phyloP scores from a whole-genome alignment of 2,797 vertebrate species.

The Xerus rutilus region DNA sequence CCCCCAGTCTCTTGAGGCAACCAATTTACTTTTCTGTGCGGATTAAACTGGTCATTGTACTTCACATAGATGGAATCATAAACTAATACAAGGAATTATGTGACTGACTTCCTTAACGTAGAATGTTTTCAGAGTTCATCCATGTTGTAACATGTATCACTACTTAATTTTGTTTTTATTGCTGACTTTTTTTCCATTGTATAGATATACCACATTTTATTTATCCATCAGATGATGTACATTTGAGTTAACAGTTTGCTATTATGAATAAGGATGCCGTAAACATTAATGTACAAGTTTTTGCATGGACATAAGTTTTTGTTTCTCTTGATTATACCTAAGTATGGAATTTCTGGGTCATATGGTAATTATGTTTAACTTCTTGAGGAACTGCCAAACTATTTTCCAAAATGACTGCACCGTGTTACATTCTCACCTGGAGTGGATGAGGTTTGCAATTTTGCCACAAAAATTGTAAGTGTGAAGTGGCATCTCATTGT shows the following conservation, averaged over 20 bases:
- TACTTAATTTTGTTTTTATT: neutral
- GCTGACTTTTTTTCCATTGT: neutral
- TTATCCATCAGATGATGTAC: neutral
- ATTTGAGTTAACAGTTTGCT: neutral
- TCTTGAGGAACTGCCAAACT: neutral
- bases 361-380: neutral
- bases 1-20: neutral
- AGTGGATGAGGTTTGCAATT: neutral
- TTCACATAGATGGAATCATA: neutral
- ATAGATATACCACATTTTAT: neutral
- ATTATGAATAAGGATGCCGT: neutral
- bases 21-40: neutral
- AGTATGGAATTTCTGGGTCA: neutral
- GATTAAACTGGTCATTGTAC: neutral
- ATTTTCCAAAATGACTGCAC: neutral
- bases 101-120: neutral
- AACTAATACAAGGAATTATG: neutral
- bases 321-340: neutral
- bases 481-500: neutral
- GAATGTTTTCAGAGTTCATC: neutral
- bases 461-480: neutral
- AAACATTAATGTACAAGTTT: neutral
- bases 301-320: neutral
- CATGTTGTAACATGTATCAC: neutral
- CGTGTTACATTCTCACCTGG: neutral